Evolutionary conservation across 2,888 invertebrate species (phyloP), one percentile per base, ranked within the genome.

Genomic region (Syrphus vitripennis): DNA sequence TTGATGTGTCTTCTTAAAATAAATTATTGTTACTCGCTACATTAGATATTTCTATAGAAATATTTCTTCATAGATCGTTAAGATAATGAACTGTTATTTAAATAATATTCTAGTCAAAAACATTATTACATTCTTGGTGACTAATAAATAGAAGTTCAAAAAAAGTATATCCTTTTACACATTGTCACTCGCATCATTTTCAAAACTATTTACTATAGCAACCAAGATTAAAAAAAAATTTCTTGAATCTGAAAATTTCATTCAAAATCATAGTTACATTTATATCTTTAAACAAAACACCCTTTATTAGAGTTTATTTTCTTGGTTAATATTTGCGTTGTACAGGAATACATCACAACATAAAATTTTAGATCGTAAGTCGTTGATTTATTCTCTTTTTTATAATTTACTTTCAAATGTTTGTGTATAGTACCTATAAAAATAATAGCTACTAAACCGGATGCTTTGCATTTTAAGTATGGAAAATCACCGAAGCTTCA

Each of bases 391-490:
- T 34, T 48, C 21, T 26, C n/a, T 48, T 16, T 40, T 53, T 37
- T 7, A n/a, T 61, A 37, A 59, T 59, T 45, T 26, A 19, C 16
- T 29, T 48, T 9, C 19, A 50, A 34, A 19, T 34, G 34, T 24
- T 34, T 50, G 21, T 42, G 24, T 40, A 21, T 4, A 37, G 5
- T 10, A 19, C 4, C 3, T 26, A n/a, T 16, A n/a, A 24, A n/a
- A 0, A 7, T 21, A 4, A 1, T 65, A 29, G 12, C 19, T 31
- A 65, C 16, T 14, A 48, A 82, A 77, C 77, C 71, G 82, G 77
- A 82, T 77, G 26, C 50, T 59, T 21, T 59, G 48, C 34, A 67
- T 24, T 71, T 50, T 59, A 48, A 65, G n/a, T 29, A 42, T 61
- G 40, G 67, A 26, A 40, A 34, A 71, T 67, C 10, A 67, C 67